phyloP scores from a whole-genome alignment of 2,113 vertebrate genomes.

The Alexandromys fortis region DNA sequence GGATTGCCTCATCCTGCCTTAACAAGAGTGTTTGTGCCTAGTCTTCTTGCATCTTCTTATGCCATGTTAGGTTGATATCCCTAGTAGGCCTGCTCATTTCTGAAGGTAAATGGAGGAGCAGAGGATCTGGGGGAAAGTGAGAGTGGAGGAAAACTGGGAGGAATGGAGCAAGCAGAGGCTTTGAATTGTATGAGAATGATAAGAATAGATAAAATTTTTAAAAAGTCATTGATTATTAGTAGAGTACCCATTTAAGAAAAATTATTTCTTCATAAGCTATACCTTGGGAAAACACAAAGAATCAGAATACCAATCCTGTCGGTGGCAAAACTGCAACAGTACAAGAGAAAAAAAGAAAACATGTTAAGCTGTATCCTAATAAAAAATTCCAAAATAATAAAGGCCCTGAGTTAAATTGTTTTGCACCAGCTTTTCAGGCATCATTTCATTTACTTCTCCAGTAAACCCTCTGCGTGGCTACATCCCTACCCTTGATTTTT shows the following conservation, averaged over 20 bases:
- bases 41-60: background rate
- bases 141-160: background rate
- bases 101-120: background rate
- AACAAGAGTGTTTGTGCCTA: background rate
- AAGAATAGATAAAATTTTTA: background rate
- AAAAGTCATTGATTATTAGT: constrained; percentile 33
- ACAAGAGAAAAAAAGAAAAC: constrained; percentile 16
- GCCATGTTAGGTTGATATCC: background rate
- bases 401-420: background rate
- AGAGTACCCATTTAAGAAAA: background rate
- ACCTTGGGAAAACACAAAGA: background rate
- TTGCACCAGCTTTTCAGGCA: background rate
- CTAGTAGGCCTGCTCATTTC: background rate
- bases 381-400: background rate
- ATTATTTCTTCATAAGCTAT: background rate
- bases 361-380: constrained; percentile 14
- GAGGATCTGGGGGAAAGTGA: no score
- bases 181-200: background rate
- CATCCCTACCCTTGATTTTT: background rate
- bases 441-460: background rate
- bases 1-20: background rate
- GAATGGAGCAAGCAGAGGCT: background rate
- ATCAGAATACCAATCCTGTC: background rate
- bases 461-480: background rate
- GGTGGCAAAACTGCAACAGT: background rate